A percentile compares a stretch with the other conserved stretches of the same genome.
Evolutionary conservation across 2,888 invertebrate genomes (phyloP).

Genomic region (Entomobrya proxima): DNA sequence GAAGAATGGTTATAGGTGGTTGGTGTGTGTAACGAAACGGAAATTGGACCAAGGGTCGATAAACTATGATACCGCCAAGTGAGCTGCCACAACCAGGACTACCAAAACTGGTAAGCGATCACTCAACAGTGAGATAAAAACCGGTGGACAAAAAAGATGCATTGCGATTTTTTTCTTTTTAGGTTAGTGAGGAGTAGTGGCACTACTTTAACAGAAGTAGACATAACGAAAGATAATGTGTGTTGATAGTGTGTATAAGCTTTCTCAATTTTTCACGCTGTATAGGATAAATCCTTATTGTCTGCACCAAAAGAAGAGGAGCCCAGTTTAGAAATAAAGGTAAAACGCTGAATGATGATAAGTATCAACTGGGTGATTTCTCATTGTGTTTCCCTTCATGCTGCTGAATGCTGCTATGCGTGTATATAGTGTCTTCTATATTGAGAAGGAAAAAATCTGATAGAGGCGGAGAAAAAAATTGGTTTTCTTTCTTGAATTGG

Average conservation of each 20-base stretch:
- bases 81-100: no score
- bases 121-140: constrained; percentile 3
- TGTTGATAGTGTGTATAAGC: not conserved
- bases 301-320: not conserved
- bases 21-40: constrained; percentile 43
- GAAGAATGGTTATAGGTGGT: not conserved
- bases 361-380: constrained; percentile 35
- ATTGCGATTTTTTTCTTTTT: constrained; percentile 1
- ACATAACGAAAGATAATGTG: not conserved
- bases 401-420: not conserved
- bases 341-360: constrained; percentile 19
- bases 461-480: not conserved
- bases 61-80: constrained; percentile 29
- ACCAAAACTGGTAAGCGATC: no score
- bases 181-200: constrained; percentile 5
- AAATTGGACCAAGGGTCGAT: constrained; percentile 61
- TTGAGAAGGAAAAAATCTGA: not conserved
- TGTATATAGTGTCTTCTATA: not conserved
- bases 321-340: constrained; percentile 21
- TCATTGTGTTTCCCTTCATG: constrained; percentile 24
- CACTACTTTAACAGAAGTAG: not conserved
- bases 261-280: not conserved
- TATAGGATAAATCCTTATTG: not conserved
- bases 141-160: constrained; percentile 27
- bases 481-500: constrained; percentile 9